Percentiles rank a stretch among this genome's conserved stretches.
Conservation (phyloP, 2,797 vertebrate species). For the Poecile montanus region DNA sequence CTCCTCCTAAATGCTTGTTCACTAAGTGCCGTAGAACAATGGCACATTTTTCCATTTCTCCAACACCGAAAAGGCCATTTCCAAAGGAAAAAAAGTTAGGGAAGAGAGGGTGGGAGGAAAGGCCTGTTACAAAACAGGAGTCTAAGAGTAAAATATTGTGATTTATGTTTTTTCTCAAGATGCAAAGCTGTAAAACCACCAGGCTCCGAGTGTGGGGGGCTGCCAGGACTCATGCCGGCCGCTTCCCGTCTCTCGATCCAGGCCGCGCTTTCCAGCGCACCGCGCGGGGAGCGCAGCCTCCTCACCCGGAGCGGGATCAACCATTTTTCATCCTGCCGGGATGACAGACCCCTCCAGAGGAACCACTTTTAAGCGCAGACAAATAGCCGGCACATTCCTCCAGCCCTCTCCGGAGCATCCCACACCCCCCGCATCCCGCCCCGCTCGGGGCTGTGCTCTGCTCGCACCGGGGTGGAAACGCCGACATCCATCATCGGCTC, state of each 20-base stretch:
- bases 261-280: constrained; percentile 59
- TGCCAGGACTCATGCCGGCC: neutral
- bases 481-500: neutral
- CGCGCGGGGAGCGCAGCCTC: neutral
- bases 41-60: too few species aligned
- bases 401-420: neutral
- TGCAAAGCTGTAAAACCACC: neutral
- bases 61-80: neutral
- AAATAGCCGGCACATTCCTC: neutral
- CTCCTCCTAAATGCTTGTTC: neutral
- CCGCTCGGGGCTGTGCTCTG: neutral
- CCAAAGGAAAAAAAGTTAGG: fast-evolving
- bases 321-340: constrained; percentile 65
- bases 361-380: neutral
- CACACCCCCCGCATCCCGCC: neutral
- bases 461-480: neutral
- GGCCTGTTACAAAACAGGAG: fast-evolving
- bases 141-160: neutral
- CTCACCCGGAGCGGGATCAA: constrained; percentile 49
- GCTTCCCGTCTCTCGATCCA: neutral
- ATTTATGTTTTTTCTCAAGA: neutral
- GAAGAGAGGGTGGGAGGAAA: fast-evolving
- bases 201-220: fast-evolving
- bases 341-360: constrained; percentile 26
- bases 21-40: fast-evolving